phyloP scores from a whole-genome alignment of 1,140 invertebrate species.

The Theocolax elegans region DNA sequence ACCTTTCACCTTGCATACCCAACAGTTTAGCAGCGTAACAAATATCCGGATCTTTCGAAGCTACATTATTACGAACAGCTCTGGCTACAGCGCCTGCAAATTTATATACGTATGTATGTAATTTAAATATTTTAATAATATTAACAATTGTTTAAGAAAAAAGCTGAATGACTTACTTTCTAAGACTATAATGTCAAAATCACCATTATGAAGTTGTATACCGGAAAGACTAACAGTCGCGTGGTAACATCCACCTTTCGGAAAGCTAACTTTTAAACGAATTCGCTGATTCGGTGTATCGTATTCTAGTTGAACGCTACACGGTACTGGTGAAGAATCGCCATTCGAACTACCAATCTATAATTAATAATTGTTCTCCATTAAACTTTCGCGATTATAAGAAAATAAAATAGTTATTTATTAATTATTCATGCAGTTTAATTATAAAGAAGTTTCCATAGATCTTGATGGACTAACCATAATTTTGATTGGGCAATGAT shows the following conservation, averaged over 20 bases:
- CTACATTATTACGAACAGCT: constrained; percentile 87
- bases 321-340: constrained; percentile 67
- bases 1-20: constrained; percentile 75
- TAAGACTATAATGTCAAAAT: constrained; percentile 92
- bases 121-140: too few relatives aligned
- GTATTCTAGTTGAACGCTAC: constrained; percentile 73
- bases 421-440: too few relatives aligned
- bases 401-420: too few relatives aligned
- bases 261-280: constrained; percentile 75
- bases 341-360: constrained; percentile 66
- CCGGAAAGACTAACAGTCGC: constrained; percentile 84
- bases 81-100: constrained; percentile 79
- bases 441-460: too few relatives aligned
- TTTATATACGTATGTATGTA: too few relatives aligned
- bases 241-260: constrained; percentile 81
- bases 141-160: neutral
- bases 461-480: too few relatives aligned
- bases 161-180: constrained; percentile 73
- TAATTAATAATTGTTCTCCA: constrained; percentile 38
- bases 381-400: too few relatives aligned
- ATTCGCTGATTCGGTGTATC: constrained; percentile 74
- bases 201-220: constrained; percentile 85
- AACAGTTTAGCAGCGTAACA: constrained; percentile 88
- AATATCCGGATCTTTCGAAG: constrained; percentile 83
- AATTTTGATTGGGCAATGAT: too few relatives aligned